Conservation (phyloP, 2,113 vertebrate genomes). For the Triplophysa rosa region DNA sequence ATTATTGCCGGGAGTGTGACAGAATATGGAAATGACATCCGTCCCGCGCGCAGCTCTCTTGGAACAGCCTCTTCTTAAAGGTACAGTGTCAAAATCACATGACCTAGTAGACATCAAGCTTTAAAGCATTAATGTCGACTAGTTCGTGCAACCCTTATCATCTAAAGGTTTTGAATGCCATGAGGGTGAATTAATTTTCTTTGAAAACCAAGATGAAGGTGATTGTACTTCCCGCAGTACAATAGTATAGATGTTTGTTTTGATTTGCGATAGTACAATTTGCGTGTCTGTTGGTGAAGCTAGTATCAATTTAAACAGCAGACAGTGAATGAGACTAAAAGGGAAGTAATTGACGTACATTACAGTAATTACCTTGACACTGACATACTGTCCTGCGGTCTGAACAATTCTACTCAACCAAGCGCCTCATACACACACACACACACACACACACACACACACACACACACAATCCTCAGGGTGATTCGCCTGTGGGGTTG, state of each 20-base stretch:
- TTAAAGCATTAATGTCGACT: no score
- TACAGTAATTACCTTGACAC: slow-evolving; percentile 55
- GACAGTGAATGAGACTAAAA: slow-evolving; percentile 17
- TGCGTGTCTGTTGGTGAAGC: neutral
- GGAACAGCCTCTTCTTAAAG: no score
- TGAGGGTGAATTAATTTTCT: no score
- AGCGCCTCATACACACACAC: neutral
- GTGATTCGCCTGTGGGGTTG: slow-evolving; percentile 54
- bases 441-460: slow-evolving; percentile 11
- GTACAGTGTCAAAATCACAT: no score
- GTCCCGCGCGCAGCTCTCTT: no score
- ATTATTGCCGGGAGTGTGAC: no score
- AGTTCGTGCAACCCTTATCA: no score
- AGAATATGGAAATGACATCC: no score
- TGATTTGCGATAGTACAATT: neutral
- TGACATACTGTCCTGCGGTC: slow-evolving; percentile 39
- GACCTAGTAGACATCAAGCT: no score
- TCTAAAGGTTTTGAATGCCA: no score
- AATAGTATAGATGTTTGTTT: neutral
- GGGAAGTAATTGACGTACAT: slow-evolving; percentile 48
- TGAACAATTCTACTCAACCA: slow-evolving; percentile 5
- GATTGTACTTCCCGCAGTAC: neutral
- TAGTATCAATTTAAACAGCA: slow-evolving; percentile 18
- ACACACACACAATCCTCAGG: slow-evolving; percentile 46
- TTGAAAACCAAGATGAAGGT: no score